Base-by-base conservation (phyloP, 1,140 invertebrate species). In the Xylocopa sonorina region DNA sequence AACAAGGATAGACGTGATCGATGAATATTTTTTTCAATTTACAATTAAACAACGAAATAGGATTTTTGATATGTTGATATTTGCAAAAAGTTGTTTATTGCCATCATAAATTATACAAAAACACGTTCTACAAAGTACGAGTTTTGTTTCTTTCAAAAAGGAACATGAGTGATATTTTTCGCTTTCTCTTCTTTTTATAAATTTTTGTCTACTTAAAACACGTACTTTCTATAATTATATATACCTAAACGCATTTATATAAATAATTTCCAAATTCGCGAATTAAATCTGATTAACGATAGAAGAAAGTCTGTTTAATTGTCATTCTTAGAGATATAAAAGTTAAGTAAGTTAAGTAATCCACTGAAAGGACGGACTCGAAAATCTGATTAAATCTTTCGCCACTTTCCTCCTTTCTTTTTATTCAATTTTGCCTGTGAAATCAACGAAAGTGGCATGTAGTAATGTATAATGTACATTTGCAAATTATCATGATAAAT, bases 361-460 rank as follows among this genome's bases (percentile, higher is more conserved):
- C 43, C 51, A 78, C 21, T 27, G 27, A 73, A 38, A 73, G 82
- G 82, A 82, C 81, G 82, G 82, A 84, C 53, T 83, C 43, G 27
- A 57, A 24, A 68, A 78, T 55, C 3, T 71, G 5, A 66, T 77
- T 38, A 9, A 24, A 58, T 21, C 48, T 48, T 41, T 48, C 32
- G 18, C 14, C 16, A 18, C 21, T 41, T 34, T 12, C 6, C 3
- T 3, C 10, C 0, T 34, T n/a, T 10, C 16, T 32, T 32, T 57
- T 3, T 10, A 1, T 46, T 38, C 38, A 38, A 38, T n/a, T n/a
- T n/a, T n/a, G n/a, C n/a, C n/a, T n/a, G n/a, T n/a, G n/a, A n/a
- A n/a, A n/a, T n/a, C n/a, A n/a, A n/a, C n/a, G n/a, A n/a, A n/a
- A n/a, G n/a, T n/a, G n/a, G n/a, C n/a, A n/a, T n/a, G n/a, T n/a